phyloP scores from a whole-genome alignment of 2,113 vertebrate genomes.

The Redunca redunca region DNA sequence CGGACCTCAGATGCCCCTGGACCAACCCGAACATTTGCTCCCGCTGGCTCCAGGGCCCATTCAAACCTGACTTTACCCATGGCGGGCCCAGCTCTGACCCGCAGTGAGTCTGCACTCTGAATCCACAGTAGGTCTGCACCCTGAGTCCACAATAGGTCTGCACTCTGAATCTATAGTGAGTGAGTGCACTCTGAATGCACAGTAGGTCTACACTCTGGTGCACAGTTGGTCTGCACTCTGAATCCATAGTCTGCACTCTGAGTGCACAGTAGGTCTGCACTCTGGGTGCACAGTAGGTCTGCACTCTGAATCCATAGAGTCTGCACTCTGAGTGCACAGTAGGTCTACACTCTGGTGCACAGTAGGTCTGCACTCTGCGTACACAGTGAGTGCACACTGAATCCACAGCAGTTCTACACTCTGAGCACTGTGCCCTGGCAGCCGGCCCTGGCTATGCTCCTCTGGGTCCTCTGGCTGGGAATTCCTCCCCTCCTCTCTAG shows the following conservation, averaged over 20 bases:
- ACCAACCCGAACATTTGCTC: not conserved
- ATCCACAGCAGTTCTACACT: not conserved
- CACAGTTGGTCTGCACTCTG: no score
- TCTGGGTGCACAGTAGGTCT: not conserved
- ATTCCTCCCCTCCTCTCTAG: not conserved
- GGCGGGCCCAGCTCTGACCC: not conserved
- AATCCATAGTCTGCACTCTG: not conserved
- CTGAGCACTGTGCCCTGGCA: fast-evolving
- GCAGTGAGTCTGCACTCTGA: not conserved
- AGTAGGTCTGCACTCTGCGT: not conserved
- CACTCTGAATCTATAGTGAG: not conserved
- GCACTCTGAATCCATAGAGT: no score
- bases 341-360: not conserved
- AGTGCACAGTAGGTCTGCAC: not conserved
- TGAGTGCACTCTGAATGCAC: not conserved
- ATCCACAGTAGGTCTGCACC: not conserved
- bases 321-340: not conserved
- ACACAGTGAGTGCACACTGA: not conserved
- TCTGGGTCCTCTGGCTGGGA: not conserved
- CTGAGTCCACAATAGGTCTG: not conserved
- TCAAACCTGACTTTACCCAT: not conserved
- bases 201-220: fast-evolving
- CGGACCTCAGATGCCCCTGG: no score
- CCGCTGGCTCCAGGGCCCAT: not conserved
- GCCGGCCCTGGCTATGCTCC: not conserved